Conservation (phyloP, 2,113 vertebrate genomes). For the Hoplias malabaricus region DNA sequence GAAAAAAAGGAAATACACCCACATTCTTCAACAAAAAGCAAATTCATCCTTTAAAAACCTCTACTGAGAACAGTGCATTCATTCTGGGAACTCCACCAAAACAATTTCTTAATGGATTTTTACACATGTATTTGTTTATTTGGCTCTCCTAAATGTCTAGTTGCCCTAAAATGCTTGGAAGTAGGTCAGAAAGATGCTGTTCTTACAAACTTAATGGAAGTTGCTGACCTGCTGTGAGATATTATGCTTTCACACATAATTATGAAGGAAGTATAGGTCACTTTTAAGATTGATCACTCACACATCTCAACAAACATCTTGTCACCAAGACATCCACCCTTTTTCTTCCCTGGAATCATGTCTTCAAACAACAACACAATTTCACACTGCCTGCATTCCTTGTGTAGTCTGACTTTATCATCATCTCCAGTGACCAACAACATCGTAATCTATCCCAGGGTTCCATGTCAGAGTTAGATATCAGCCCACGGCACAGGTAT, state of each 20-base stretch:
- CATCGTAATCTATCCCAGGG: no score
- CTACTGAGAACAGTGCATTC: background rate
- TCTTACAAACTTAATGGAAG: background rate
- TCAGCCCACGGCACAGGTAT: no score
- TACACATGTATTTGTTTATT: background rate
- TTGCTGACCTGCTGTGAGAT: background rate
- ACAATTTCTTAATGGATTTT: background rate
- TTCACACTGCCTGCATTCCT: background rate
- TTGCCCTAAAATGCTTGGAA: background rate
- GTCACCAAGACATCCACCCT: background rate
- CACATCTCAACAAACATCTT: background rate
- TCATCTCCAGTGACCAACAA: background rate
- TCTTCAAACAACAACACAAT: background rate
- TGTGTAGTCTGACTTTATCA: background rate
- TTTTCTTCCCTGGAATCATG: background rate
- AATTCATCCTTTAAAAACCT: background rate
- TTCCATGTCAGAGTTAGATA: no score
- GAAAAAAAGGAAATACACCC: background rate
- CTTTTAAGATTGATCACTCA: no score
- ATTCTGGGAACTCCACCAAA: background rate
- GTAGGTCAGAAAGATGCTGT: background rate
- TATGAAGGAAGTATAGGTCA: background rate
- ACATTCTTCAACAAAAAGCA: background rate
- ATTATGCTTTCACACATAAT: background rate
- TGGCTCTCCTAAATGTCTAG: background rate